phyloP scores from a whole-genome alignment of 2,888 invertebrate species.

The Rugalucina vietnamica region DNA sequence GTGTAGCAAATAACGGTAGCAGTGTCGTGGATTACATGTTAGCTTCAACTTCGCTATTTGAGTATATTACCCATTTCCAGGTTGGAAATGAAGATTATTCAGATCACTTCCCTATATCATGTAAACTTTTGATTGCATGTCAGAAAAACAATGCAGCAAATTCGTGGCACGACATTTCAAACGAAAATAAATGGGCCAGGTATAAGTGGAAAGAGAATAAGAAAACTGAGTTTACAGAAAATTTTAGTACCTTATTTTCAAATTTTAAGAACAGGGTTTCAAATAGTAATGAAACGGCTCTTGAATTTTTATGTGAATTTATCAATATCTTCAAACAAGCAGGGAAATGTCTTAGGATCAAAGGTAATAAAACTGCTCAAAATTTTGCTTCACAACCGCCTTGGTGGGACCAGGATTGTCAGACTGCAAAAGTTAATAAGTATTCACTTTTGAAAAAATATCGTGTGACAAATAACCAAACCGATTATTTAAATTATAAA shows the following conservation, averaged over 20 bases:
- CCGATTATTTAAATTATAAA: neutral
- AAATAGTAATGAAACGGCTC: neutral
- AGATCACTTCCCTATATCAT: conserved; percentile 24
- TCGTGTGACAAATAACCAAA: neutral
- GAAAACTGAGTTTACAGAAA: neutral
- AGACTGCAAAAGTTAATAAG: neutral
- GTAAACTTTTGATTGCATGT: neutral
- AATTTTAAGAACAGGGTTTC: neutral
- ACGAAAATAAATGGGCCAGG: neutral
- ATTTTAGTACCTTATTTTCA: neutral
- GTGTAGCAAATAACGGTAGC: conserved; percentile 27
- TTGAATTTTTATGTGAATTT: neutral
- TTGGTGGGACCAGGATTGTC: conserved; percentile 16
- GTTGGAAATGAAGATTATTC: conserved; percentile 13
- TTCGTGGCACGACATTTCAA: neutral
- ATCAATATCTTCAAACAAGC: neutral
- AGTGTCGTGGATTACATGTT: conserved; percentile 41
- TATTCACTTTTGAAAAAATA: neutral
- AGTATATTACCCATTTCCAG: conserved; percentile 5
- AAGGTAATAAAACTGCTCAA: neutral
- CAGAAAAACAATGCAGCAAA: neutral
- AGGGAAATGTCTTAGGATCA: neutral
- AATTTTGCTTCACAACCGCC: neutral
- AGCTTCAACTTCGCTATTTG: conserved; percentile 22
- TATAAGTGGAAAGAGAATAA: neutral